Evolutionary conservation across 2,888 invertebrate genomes (phyloP), one percentile per base, ranked within the genome.

Genomic region (Drosophila rellima): DNA sequence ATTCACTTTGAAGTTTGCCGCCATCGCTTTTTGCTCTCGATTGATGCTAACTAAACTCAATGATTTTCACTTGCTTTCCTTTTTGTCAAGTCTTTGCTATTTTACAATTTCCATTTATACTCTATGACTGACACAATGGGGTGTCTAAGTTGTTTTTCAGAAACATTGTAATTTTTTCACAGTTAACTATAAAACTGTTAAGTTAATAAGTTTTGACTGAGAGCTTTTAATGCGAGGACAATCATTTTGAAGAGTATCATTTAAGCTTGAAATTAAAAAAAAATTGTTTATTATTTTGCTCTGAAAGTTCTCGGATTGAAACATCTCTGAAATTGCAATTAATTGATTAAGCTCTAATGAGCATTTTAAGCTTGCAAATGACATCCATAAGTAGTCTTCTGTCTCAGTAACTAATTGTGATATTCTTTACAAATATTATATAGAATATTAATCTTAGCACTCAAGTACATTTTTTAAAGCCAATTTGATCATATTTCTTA

Each of bases 1-100:
- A 88, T 84, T 85, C 80, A 76, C 86, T 85, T 88, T 85, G 84
- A 83, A 87, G 81, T 87, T 73, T 48, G 60, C 55, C 50, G 52
- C 45, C 78, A 50, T 63, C 37, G 66, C 56, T 39, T 69, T 60
- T 47, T 59, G 55, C 62, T 54, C 61, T 59, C 75, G 67, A 68
- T 68, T 65, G 70, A 37, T 62, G 78, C 78, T 52, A 64, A 64
- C 74, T 69, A 74, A 73, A 55, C 74, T 74, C 50, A 55, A 74
- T 55, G 74, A 66, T 70, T 70, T 66, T 66, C 59, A 55, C 61
- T 74, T 74, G 18, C 44, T 74, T 64, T 63, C 23, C 17, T 40
- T 39, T 33, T 26, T 63, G 35, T 57, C 33, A 56, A 56, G 45
- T 61, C 35, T 61, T 39, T 51, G 44, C 52, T 56, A 52, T 56